A percentile compares a stretch with the other conserved stretches of the same genome.
Conservation (phyloP, 2,797 vertebrate genomes). For the Meda fulgida region DNA sequence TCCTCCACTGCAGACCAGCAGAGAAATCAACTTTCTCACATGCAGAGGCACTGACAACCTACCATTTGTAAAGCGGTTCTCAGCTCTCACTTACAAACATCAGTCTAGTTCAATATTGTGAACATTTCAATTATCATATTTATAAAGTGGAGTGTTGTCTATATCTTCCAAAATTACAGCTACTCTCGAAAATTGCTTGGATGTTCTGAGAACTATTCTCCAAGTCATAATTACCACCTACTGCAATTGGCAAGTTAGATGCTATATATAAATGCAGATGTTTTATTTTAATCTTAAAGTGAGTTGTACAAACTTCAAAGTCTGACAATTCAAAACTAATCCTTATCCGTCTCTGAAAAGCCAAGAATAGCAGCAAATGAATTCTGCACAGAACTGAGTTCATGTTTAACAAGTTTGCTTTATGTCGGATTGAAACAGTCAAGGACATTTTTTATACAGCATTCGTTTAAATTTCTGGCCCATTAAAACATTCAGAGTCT, state of each 20-base stretch:
- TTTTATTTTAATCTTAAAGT: slow-evolving; percentile 17
- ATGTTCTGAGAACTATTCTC: slow-evolving; percentile 12
- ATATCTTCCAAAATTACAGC: background rate
- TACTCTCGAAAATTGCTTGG: background rate
- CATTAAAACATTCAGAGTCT: slow-evolving; percentile 20
- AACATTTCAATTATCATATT: slow-evolving; percentile 42
- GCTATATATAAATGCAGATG: slow-evolving; percentile 7
- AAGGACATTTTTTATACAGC: slow-evolving; percentile 26
- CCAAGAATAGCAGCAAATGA: slow-evolving; percentile 3
- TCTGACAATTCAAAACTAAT: background rate
- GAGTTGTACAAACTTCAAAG: background rate
- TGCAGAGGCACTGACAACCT: background rate
- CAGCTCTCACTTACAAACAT: background rate
- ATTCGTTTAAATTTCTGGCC: slow-evolving; percentile 34
- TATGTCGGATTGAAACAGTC: slow-evolving; percentile 15
- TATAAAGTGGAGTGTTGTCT: background rate
- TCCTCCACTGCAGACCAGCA: background rate
- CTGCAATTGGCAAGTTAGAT: background rate
- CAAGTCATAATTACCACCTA: slow-evolving; percentile 44
- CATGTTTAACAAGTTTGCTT: slow-evolving; percentile 23
- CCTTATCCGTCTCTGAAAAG: background rate
- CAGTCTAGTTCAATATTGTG: slow-evolving; percentile 31
- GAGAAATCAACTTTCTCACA: background rate
- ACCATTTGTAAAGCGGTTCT: background rate
- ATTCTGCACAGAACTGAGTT: background rate